A percentile compares a stretch with the other conserved stretches of the same genome.
Conservation (phyloP, 2,797 vertebrate species). For the Xiphophorus birchmanni region DNA sequence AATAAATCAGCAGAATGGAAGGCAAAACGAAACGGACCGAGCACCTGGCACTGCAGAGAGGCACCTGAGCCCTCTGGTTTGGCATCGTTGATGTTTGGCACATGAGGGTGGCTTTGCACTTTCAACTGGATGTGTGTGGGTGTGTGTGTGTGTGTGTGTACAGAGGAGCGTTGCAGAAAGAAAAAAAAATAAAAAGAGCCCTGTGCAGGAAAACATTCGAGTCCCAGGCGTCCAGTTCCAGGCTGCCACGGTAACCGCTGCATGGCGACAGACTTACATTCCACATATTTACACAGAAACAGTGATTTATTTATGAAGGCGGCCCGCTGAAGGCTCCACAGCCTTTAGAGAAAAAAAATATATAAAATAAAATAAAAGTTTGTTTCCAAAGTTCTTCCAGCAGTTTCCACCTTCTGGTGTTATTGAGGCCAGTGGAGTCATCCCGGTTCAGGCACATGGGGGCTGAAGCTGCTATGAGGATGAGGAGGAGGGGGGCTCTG, state of each 20-base stretch:
- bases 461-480: slow-evolving; percentile 54
- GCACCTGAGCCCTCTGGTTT: slow-evolving; percentile 87
- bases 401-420: slow-evolving; percentile 19
- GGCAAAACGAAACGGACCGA: slow-evolving; percentile 72
- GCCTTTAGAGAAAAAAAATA: slow-evolving; percentile 19
- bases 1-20: slow-evolving; percentile 75
- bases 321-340: background rate
- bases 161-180: background rate
- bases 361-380: slow-evolving; percentile 1
- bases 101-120: slow-evolving; percentile 58
- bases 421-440: slow-evolving; percentile 6
- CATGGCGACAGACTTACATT: slow-evolving; percentile 28
- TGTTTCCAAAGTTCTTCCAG: slow-evolving; percentile 20
- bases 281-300: slow-evolving; percentile 39
- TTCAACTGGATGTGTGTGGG: slow-evolving; percentile 26
- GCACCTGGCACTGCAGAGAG: slow-evolving; percentile 86
- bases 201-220: slow-evolving; percentile 25
- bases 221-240: slow-evolving; percentile 5
- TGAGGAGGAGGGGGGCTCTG: slow-evolving; percentile 64
- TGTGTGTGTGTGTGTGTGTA: background rate
- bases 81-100: slow-evolving; percentile 74
- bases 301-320: slow-evolving; percentile 2
- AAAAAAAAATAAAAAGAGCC: slow-evolving; percentile 8
- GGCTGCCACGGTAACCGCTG: slow-evolving; percentile 28
- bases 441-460: slow-evolving; percentile 24